Base-by-base conservation (phyloP, 1,140 invertebrate genomes). In the Coptotermes formosanus region DNA sequence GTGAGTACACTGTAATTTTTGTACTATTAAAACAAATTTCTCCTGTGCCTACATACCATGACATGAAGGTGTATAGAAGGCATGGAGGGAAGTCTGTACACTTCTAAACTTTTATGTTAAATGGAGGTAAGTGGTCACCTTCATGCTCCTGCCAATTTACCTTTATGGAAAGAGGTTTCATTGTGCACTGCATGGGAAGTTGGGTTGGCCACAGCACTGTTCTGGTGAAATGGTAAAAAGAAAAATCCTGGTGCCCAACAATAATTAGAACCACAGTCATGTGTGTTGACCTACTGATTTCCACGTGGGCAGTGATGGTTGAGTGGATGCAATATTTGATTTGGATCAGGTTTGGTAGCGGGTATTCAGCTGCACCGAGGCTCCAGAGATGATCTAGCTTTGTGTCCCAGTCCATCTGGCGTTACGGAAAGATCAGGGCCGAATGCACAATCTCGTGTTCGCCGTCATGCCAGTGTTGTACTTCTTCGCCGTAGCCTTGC, bases 401-500 rank as follows among this genome's bases (percentile, higher is more conserved):
- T 89, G 25, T 88, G 88, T 87, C 85, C 59, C 14, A 38, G 55
- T 81, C 43, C 32, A 81, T 43, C 82, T 83, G 64, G 64, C 11
- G 64, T 0, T 30, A 7, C 14, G 25, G 64, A 23, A 19, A 38
- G 52, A 55, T 9, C 25, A 30, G 86, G 86, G 30, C 88, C 88
- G 75, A 83, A 64, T 55, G 87, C 87, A 30, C 87, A 87, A 64
- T 87, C 89, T 16, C 87, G 89, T 85, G 88, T 89, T 23, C 89
- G 89, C 43, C 87, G 89, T 25, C 88, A 89, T 87, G 88, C 89
- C n/a, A 88, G 88, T 85, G 89, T 89, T 55, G 88, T 88, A 25
- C 64, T 89, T 55, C 85, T 87, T n/a, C 86, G 88, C 25, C 87
- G 86, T 38, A 89, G 88, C 87, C 85, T 88, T 38, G 85, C 87